A percentile compares a stretch with the other conserved stretches of the same genome.
phyloP scores from a whole-genome alignment of 2,888 invertebrate species.

The Amphipoea oculea region DNA sequence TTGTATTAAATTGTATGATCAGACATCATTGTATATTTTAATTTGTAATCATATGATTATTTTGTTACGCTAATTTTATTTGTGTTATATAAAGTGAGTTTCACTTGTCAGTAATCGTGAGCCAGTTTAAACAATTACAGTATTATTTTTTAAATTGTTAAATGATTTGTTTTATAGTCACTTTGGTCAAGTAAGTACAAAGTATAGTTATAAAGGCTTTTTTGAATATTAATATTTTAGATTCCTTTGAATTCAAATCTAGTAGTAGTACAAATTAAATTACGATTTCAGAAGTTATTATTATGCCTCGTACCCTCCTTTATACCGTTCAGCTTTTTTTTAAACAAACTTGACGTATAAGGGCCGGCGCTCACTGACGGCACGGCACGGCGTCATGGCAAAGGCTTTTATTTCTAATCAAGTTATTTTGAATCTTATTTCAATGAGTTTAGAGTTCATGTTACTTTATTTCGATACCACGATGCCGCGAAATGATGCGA shows the following conservation, averaged over 20 bases:
- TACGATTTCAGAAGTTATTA: neutral
- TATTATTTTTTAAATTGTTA: neutral
- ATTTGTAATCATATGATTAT: constrained; percentile 54
- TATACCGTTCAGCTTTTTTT: neutral
- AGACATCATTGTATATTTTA: constrained; percentile 64
- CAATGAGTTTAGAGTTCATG: too few relatives aligned
- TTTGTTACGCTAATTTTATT: constrained; percentile 63
- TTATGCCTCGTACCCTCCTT: neutral
- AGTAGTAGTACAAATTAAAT: constrained; percentile 32
- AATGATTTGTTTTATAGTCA: constrained; percentile 1
- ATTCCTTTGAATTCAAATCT: constrained; percentile 10
- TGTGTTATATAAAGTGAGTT: constrained; percentile 52
- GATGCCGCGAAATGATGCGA: too few relatives aligned
- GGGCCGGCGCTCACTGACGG: too few relatives aligned
- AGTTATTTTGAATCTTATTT: too few relatives aligned
- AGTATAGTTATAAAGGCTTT: constrained; percentile 2
- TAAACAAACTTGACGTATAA: neutral
- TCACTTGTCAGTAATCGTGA: constrained; percentile 49
- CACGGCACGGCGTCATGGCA: too few relatives aligned
- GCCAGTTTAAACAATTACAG: neutral
- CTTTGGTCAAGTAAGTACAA: constrained; percentile 36
- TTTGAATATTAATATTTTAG: constrained; percentile 11
- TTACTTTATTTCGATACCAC: too few relatives aligned
- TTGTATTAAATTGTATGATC: constrained; percentile 67
- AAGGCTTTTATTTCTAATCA: too few relatives aligned